Base-by-base conservation (phyloP, 2,888 invertebrate genomes). In the Drosophila bunnanda region DNA sequence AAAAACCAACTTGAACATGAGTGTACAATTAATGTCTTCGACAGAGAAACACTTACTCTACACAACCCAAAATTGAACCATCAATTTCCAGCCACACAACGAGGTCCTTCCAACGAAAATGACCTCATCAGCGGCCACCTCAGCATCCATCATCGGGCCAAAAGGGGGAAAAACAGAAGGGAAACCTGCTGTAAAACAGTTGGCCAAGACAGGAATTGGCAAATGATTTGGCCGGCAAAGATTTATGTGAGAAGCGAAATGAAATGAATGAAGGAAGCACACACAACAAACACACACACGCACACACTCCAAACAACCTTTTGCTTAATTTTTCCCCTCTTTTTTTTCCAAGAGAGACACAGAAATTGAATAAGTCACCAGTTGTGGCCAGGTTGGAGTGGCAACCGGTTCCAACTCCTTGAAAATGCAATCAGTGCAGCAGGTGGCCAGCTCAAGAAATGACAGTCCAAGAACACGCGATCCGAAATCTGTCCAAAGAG, bases 351-450 rank as follows among this genome's bases (percentile, higher is more conserved):
- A 32, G 5, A 34, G 22, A 34, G 20, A 41, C 9, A 41, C 4
- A 10, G 5, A 20, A 84, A 82, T 74, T 84, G 67, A 85, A 82
- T 77, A 85, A 77, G 82, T 88, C 77, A 85, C 68, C 75, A 83
- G 76, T 77, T 52, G 34, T 68, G 53, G 44, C 48, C 64, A 53
- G 17, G 32, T 48, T 17, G 48, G 13, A 20, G 34, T 52, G 15
- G 34, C 6, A 52, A 79, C 86, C 86, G 82, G 82, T 85, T 84
- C 50, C 50, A 34, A 53, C 67, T 28, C 25, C 32, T 39, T 48
- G 43, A 28, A 39, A 54, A 57, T 58, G 58, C 60, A 74, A 74
- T 74, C 74, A 67, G 57, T 57, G 80, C 72, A 88, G 82, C 82
- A 88, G 88, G 88, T 80, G 80, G 84, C 84, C 77, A 80, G 54